Conservation (phyloP, 2,797 vertebrate species). For the Heliangelus exortis region DNA sequence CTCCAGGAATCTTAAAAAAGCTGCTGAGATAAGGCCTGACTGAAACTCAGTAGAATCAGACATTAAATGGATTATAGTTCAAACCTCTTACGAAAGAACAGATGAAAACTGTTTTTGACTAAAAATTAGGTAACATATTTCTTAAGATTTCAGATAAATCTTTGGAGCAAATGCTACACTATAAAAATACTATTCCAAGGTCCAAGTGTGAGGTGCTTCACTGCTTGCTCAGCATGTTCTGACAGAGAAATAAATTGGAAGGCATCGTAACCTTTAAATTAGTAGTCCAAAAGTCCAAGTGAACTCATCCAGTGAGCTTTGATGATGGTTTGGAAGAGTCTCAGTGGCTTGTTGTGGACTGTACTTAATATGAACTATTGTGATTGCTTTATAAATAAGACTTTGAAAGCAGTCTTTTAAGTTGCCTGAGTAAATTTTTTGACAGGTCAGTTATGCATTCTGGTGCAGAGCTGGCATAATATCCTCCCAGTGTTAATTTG, state of each 20-base stretch:
- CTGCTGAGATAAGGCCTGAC: not conserved
- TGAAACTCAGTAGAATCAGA: not conserved
- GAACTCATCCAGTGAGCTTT: not conserved
- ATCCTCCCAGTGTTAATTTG: not conserved
- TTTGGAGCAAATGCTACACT: not conserved
- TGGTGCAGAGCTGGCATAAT: not conserved
- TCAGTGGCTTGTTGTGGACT: not conserved
- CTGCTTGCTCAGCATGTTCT: not conserved
- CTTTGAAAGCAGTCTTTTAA: not conserved
- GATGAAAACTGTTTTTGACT: not conserved
- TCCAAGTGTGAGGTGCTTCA: not conserved
- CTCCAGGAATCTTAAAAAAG: conserved; percentile 4
- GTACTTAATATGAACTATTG: not conserved
- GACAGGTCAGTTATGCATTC: not conserved
- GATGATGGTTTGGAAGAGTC: not conserved
- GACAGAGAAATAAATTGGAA: not conserved
- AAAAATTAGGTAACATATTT: not conserved
- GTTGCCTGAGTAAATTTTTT: not conserved
- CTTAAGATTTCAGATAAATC: not conserved
- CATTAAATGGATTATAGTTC: not conserved
- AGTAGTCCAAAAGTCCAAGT: not conserved
- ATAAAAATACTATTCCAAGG: not conserved
- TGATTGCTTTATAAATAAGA: not conserved
- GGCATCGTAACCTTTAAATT: not conserved
- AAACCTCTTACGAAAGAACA: not conserved